phyloP scores from a whole-genome alignment of 2,113 vertebrate genomes.

The Rhinoderma darwinii region DNA sequence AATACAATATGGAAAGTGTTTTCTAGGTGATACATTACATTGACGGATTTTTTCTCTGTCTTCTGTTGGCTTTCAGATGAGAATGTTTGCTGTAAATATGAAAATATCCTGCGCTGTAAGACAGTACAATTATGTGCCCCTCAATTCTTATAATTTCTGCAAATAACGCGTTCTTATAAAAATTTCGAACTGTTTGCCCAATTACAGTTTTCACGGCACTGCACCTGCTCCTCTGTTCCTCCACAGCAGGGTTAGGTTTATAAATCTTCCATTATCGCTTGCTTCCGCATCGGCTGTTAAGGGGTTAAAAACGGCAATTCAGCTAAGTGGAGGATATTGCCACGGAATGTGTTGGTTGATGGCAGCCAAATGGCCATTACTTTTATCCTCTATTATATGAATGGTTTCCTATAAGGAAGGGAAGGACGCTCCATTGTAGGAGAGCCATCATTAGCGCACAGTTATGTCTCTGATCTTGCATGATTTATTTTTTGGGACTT shows the following conservation, averaged over 20 bases:
- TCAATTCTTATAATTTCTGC: not conserved
- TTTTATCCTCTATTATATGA: constrained; percentile 22
- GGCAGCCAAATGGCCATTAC: constrained; percentile 18
- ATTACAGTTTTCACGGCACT: not conserved
- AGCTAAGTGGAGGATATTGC: constrained; percentile 14
- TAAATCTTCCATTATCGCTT: not conserved
- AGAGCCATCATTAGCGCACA: not conserved
- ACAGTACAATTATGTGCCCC: not conserved
- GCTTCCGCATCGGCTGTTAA: not conserved
- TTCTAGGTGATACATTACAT: not conserved
- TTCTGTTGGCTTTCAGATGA: not conserved
- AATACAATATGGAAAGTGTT: not conserved
- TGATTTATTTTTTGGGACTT: too few species aligned
- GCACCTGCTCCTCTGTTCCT: not conserved
- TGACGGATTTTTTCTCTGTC: not conserved
- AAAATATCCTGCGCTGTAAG: not conserved
- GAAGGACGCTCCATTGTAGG: not conserved
- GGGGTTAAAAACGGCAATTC: constrained; percentile 28
- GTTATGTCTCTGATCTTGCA: not conserved
- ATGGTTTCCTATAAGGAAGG: constrained; percentile 16
- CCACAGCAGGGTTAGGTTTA: not conserved
- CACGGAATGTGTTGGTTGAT: not conserved
- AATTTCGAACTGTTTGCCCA: constrained; percentile 1
- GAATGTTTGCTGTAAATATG: not conserved
- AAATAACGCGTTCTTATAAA: not conserved